Evolutionary conservation across 2,888 invertebrate genomes (phyloP).

Genomic region (Drosophila paranaensis): DNA sequence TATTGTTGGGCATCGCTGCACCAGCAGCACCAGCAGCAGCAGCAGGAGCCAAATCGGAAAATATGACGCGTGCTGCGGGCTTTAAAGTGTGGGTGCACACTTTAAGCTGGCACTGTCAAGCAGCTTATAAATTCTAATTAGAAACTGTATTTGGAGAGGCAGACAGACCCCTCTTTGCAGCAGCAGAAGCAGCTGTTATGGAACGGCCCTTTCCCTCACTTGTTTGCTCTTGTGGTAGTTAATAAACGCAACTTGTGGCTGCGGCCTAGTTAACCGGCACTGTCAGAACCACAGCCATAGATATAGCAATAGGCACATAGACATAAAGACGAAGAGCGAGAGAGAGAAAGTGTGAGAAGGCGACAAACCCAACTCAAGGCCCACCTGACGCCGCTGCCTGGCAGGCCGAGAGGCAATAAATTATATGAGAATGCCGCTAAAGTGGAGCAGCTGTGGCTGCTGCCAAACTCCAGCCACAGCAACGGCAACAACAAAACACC

Average conservation of each 20-base stretch:
- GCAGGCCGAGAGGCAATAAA: slow-evolving; percentile 67
- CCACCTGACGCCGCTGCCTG: slow-evolving; percentile 46
- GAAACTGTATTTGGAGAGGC: slow-evolving; percentile 63
- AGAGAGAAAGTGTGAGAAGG: not conserved
- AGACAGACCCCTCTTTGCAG: slow-evolving; percentile 10
- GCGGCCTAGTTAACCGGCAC: slow-evolving; percentile 54
- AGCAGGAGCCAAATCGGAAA: slow-evolving; percentile 22
- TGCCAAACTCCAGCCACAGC: slow-evolving; percentile 50
- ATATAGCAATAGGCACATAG: slow-evolving; percentile 14
- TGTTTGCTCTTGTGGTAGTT: slow-evolving; percentile 70
- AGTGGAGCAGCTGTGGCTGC: slow-evolving; percentile 76
- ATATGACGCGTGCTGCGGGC: slow-evolving; percentile 21
- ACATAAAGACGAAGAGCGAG: not conserved
- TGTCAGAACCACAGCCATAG: slow-evolving; percentile 27
- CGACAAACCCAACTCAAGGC: slow-evolving; percentile 63
- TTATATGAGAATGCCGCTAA: slow-evolving; percentile 81
- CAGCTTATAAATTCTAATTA: slow-evolving; percentile 76
- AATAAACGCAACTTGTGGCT: slow-evolving; percentile 78
- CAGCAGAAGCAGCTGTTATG: slow-evolving; percentile 6
- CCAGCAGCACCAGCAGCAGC: slow-evolving; percentile 3
- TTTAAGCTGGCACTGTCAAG: slow-evolving; percentile 42
- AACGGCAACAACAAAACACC: slow-evolving; percentile 38
- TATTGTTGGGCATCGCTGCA: slow-evolving; percentile 44
- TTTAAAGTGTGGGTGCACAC: slow-evolving; percentile 44
- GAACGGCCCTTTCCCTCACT: slow-evolving; percentile 22